A percentile compares a stretch with the other conserved stretches of the same genome.
These are phyloP conservation scores for Philaethria dido DNA, from an alignment of 2,888 invertebrate genomes.

Conservation along the genomic window DNA sequence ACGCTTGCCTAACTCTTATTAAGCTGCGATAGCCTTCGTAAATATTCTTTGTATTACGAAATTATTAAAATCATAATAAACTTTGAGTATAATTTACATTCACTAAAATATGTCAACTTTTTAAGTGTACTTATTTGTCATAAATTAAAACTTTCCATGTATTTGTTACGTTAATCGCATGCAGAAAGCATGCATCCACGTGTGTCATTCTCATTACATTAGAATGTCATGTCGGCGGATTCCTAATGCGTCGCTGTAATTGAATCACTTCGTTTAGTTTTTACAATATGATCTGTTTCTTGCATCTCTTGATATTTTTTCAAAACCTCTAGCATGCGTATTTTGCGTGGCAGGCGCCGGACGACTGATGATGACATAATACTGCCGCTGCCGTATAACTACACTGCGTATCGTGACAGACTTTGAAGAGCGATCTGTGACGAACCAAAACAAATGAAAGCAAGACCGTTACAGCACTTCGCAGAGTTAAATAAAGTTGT, in stretches of 20 bases:
- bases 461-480: slow-evolving; percentile 80
- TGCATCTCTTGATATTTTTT: not conserved
- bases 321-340: slow-evolving; percentile 20
- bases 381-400: slow-evolving; percentile 29
- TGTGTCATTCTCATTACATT: slow-evolving; percentile 44
- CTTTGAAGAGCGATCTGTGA: slow-evolving; percentile 51
- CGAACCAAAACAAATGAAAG: slow-evolving; percentile 78
- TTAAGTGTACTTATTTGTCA: not conserved
- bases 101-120: not conserved
- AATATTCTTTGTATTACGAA: slow-evolving; percentile 1
- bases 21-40: not conserved
- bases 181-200: slow-evolving; percentile 39
- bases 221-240: slow-evolving; percentile 50
- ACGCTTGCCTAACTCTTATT: not conserved
- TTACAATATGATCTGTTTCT: slow-evolving; percentile 23
- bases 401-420: slow-evolving; percentile 47
- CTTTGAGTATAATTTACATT: not conserved
- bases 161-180: slow-evolving; percentile 10
- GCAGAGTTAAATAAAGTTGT: slow-evolving; percentile 75
- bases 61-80: not conserved
- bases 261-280: slow-evolving; percentile 49
- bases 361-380: slow-evolving; percentile 46
- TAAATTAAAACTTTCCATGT: slow-evolving; percentile 11
- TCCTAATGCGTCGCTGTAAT: slow-evolving; percentile 48
- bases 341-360: slow-evolving; percentile 34